Conservation (phyloP, 2,797 vertebrate species). For the Molossus alvarezi region DNA sequence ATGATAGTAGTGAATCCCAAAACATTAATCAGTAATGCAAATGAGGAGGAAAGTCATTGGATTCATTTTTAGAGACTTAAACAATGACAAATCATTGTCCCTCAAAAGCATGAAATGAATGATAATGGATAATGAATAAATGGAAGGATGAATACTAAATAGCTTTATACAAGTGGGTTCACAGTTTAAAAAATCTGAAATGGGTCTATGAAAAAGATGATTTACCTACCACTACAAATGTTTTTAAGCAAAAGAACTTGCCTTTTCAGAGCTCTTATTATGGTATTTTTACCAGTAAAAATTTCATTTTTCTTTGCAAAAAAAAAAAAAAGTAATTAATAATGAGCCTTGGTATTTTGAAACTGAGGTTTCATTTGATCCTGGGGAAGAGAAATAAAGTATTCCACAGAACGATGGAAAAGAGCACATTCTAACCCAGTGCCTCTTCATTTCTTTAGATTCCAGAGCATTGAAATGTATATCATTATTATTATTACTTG, state of each 20-base stretch:
- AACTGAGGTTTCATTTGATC: conserved; percentile 58
- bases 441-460: conserved; percentile 72
- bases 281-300: background rate
- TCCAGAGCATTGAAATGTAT: conserved; percentile 75
- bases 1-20: background rate
- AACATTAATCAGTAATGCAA: background rate
- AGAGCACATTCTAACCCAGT: conserved; percentile 51
- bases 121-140: background rate
- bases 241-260: background rate
- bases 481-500: conserved; percentile 80
- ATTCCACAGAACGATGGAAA: conserved; percentile 56
- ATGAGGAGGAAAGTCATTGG: background rate
- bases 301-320: background rate
- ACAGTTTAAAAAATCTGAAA: background rate
- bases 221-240: background rate
- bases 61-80: conserved; percentile 37
- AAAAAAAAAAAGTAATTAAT: background rate
- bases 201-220: conserved; percentile 1
- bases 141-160: background rate
- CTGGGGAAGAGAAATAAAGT: conserved; percentile 62
- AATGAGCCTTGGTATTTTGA: conserved; percentile 21
- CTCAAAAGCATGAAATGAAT: background rate
- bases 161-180: background rate
- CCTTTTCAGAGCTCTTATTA: background rate
- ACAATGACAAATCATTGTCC: background rate